Evolutionary conservation across 2,888 invertebrate species (phyloP).

Genomic region (Orchestes rusci): DNA sequence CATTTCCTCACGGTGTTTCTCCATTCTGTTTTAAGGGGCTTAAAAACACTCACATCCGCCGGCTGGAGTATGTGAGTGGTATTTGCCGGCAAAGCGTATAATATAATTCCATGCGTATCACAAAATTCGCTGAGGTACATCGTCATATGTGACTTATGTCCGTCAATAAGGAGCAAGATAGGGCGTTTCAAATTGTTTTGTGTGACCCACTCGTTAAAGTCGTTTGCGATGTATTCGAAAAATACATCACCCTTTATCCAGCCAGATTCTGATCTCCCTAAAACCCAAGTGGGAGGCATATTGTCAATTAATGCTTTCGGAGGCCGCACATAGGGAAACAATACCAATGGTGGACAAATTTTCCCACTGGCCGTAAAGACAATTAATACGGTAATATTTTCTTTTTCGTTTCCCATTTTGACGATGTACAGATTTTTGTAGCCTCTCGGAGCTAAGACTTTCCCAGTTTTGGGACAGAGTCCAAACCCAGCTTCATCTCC

Average conservation of each 20-base stretch:
- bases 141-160: neutral
- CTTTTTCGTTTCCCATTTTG: conserved; percentile 31
- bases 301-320: too few species aligned
- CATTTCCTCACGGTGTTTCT: neutral
- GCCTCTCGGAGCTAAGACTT: conserved; percentile 25
- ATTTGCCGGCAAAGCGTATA: neutral
- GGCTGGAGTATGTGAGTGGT: conserved; percentile 24
- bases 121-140: neutral
- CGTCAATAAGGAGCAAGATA: neutral
- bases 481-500: conserved; percentile 37
- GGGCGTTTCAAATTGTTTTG: neutral
- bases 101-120: neutral
- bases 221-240: conserved; percentile 20
- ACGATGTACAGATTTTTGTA: conserved; percentile 29
- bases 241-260: conserved; percentile 8
- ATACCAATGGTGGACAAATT: conserved; percentile 20
- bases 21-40: conserved; percentile 3
- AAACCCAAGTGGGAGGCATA: neutral
- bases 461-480: conserved; percentile 30
- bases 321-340: too few species aligned
- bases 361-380: conserved; percentile 22
- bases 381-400: conserved; percentile 31
- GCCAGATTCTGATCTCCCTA: neutral
- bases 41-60: conserved; percentile 29
- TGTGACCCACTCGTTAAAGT: conserved; percentile 17